Base-by-base conservation (phyloP, 1,140 invertebrate species). In the Rhagoletis pomonella region DNA sequence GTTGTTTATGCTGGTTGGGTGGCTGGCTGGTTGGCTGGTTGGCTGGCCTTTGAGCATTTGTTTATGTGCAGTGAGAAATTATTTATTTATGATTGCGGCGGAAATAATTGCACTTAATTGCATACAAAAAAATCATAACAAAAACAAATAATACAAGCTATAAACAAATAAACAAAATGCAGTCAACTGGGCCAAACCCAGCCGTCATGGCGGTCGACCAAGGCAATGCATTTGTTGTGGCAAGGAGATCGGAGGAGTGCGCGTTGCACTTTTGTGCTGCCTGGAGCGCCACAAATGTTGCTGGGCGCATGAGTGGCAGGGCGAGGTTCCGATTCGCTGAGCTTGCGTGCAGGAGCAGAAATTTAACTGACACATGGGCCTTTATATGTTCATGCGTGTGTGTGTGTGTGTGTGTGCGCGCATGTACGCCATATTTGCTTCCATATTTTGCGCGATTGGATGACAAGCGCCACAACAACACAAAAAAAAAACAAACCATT, bases 41-140 rank as follows among this genome's bases (percentile, higher is more conserved):
- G 12, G 7, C 5, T 4, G n/a, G 4, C 60, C 1, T 62, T n/a
- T 55, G 90, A 89, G 89, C 29, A 29, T 29, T 29, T 29, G 29
- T 29, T 29, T 29, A 29, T 29, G 29, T 89, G 90, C 90, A 89
- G 90, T 89, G 91, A 89, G 87, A 91, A 91, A 92, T 92, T 91
- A 92, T 92, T 92, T 92, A 91, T 92, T 92, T 92, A 92, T 92
- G 89, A 92, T 92, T 92, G 89, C 89, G 89, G 91, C 88, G 90
- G 90, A 91, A 90, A 92, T 92, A 92, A 92, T 91, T 89, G 91
- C 91, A 90, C 90, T 91, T 92, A 92, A 92, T 92, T 92, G 91
- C 90, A 86, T 39, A 65, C 47, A 86, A 86, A 86, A 86, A 55
- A 86, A 17, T 10, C 84, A 47, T 44, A 9, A 6, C 29, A 44